Percentiles rank a stretch among this genome's conserved stretches.
Conservation (phyloP, 2,797 vertebrate species). For the Phoxinus dragarum region DNA sequence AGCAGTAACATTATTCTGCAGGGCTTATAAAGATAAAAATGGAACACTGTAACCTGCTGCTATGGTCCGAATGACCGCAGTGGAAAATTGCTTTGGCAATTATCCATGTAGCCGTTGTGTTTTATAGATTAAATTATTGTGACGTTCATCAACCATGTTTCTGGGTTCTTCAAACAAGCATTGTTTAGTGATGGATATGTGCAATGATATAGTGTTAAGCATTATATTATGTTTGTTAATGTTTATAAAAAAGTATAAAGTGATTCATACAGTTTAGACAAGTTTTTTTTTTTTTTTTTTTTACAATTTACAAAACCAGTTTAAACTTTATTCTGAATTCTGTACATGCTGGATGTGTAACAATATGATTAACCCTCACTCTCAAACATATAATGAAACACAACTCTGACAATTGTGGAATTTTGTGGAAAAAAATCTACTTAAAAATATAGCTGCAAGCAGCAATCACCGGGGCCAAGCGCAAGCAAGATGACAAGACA, state of each 20-base stretch:
- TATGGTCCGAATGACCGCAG: neutral
- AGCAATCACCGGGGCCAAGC: too few species aligned
- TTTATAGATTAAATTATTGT: neutral
- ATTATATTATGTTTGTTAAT: neutral
- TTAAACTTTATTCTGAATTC: neutral
- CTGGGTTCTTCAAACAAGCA: neutral
- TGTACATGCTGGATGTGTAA: neutral
- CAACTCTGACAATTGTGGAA: neutral
- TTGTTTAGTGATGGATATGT: neutral
- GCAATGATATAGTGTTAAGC: neutral
- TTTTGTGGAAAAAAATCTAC: neutral
- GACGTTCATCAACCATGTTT: neutral
- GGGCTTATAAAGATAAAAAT: neutral
- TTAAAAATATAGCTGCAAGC: too few species aligned
- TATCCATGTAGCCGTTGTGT: neutral
- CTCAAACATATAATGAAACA: neutral
- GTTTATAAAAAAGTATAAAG: neutral
- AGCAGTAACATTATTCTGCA: conserved; percentile 7
- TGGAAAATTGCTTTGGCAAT: conserved; percentile 18
- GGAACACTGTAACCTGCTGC: conserved; percentile 8
- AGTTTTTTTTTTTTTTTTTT: neutral
- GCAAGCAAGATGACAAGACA: too few species aligned
- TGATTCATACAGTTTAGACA: neutral
- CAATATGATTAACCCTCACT: neutral
- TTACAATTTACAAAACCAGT: neutral